Base-by-base conservation (phyloP, 2,113 vertebrate species). In the Phalacrocorax brasilianus region DNA sequence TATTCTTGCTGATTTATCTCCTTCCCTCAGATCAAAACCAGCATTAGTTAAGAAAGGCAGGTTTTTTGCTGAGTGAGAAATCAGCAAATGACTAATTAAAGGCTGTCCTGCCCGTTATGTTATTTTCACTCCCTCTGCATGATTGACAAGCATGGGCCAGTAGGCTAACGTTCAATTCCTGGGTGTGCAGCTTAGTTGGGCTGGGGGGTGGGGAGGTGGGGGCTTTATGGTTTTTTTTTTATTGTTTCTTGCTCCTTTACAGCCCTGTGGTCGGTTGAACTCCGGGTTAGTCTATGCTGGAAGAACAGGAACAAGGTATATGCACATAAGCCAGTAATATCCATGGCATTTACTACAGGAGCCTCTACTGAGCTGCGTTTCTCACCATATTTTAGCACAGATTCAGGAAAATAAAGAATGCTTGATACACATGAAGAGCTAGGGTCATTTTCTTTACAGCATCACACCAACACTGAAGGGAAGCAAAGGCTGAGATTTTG, bases 1-100 rank as follows among this genome's bases (percentile, higher is more conserved):
- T 59, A 89, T 82, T 95, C 89, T 92, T 73, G 94, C 81, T 93
- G 94, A 92, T 95, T 95, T 95, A 53, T 82, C 87, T 79, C 91
- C 84, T 91, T 55, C 74, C 22, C 68, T 93, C 92, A 94, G 77
- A 89, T 76, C 89, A 94, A 95, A 95, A 78, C 76, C 88, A 85
- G 85, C 23, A 30, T 16, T 49, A 68, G 63, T 78, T n/a, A 49
- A 79, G 45, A 85, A 84, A 45, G 66, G n/a, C 76, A 81, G 3
- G 3, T 2, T 44, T 91, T 94, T 89, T 95, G 91, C 95, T 95
- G 91, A 79, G 86, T 74, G 95, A 82, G 92, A 88, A 94, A 88
- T 80, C 50, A 1, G 18, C 66, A 88, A 80, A 97, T 97, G 96
- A 96, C 70, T 96, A 96, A 96, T 73, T 50, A 82, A 85, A 91